Base-by-base conservation (phyloP, 2,888 invertebrate species). In the Hedychridium roseum region DNA sequence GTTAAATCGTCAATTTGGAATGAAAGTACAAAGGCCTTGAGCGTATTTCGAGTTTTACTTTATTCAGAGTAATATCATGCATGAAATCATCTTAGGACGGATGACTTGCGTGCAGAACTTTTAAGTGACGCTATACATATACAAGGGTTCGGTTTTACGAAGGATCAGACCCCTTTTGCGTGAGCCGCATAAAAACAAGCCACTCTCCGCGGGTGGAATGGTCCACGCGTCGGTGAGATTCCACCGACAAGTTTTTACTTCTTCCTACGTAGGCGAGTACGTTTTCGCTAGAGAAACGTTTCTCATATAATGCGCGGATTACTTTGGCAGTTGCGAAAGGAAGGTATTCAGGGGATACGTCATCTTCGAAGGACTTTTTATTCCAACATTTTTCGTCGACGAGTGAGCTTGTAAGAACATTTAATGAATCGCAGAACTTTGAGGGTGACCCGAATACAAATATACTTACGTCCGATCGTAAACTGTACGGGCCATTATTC, bases 101-200 rank as follows among this genome's bases (percentile, higher is more conserved):
- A 62, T 56, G 64, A 62, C 56, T 51, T 48, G 53, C 49, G 49
- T 51, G 45, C 54, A 59, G 50, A 54, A 57, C 64, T 55, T 57
- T 62, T 60, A 57, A 64, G 54, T 50, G 54, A 54, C 44, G 54
- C 53, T 49, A 53, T 57, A 57, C 52, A 56, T 41, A 42, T 14
- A 12, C 16, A 32, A 16, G 32, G 52, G 54, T 49, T 43, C 45
- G 42, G 53, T 53, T 64, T 62, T 56, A 60, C 43, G 54, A 56
- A 50, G 56, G 48, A 54, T 64, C 57, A 56, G 44, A 49, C 47
- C 52, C 42, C 18, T 42, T 51, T 52, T 55, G 64, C 64, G 64
- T 60, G 64, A 42, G 20, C 35, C 27, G 64, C 52, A 55, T 64
- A 54, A 54, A 62, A 50, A 64, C 54, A 57, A 55, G 39, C 50